A percentile compares a stretch with the other conserved stretches of the same genome.
Conservation (phyloP, 2,888 invertebrate species). For the Dioctria rufipes region DNA sequence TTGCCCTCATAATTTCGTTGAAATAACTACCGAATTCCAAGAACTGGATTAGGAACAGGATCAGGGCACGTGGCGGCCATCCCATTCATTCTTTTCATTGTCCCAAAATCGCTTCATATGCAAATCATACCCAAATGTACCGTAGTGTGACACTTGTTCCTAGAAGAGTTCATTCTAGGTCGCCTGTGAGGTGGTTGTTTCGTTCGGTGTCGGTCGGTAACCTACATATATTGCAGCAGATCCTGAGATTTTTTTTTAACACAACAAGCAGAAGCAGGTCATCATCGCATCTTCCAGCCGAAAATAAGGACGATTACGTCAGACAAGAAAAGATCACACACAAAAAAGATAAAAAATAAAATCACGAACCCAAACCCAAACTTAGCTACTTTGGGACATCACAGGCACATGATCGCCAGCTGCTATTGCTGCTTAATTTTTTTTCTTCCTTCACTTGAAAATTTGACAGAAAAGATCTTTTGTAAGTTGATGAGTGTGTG, state of each 20-base stretch:
- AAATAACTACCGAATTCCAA: constrained; percentile 7
- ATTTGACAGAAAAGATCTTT: background rate
- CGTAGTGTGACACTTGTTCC: background rate
- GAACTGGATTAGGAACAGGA: background rate
- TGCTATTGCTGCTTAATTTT: background rate
- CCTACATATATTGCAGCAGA: background rate
- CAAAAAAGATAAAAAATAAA: background rate
- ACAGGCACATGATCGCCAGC: background rate
- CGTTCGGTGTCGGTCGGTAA: background rate
- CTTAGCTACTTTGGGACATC: background rate
- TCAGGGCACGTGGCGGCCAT: background rate
- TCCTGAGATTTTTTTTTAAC: background rate
- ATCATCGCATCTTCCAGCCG: background rate
- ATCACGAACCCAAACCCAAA: background rate
- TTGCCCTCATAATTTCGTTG: constrained; percentile 5
- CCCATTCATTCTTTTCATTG: constrained; percentile 1
- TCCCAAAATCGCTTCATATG: constrained; percentile 11
- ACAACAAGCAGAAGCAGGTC: background rate
- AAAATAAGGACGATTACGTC: background rate
- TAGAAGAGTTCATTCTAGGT: background rate
- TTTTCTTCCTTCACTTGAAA: background rate
- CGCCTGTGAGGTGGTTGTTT: background rate
- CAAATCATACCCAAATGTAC: background rate
- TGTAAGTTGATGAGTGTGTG: background rate
- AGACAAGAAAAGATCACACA: background rate